Conservation (phyloP, 2,888 invertebrate species). For the Nesidiocoris tenuis region DNA sequence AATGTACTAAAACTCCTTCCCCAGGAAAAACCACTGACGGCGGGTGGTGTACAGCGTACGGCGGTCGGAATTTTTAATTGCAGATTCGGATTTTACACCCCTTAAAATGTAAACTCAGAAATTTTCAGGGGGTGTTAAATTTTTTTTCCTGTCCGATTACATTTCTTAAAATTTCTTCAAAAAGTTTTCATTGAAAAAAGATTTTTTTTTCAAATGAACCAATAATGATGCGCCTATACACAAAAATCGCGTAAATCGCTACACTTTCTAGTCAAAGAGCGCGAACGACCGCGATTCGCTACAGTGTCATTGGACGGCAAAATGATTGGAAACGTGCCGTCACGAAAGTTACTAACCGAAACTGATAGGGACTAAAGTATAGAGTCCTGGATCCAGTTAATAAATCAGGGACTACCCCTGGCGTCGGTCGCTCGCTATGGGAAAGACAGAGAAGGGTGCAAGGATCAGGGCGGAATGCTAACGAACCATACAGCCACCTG, state of each 20-base stretch:
- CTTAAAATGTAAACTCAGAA: background rate
- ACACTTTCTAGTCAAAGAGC: too few species aligned
- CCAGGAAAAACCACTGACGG: background rate
- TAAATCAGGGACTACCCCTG: slow-evolving; percentile 32
- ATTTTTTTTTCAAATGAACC: background rate
- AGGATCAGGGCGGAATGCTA: slow-evolving; percentile 27
- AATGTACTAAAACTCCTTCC: background rate
- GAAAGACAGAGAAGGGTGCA: background rate
- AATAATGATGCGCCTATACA: background rate
- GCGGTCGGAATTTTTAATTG: background rate
- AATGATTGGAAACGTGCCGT: background rate
- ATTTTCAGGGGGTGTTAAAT: background rate
- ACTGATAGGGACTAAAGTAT: slow-evolving; percentile 9
- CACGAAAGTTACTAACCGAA: background rate
- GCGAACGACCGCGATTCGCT: too few species aligned
- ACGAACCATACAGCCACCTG: slow-evolving; percentile 41
- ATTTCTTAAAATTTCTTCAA: too few species aligned
- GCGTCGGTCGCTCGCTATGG: slow-evolving; percentile 8
- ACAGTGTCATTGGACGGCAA: too few species aligned
- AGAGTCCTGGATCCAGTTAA: slow-evolving; percentile 24
- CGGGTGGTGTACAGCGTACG: background rate
- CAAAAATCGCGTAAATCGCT: too few species aligned
- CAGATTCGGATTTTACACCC: background rate
- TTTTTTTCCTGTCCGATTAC: background rate
- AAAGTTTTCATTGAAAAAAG: too few species aligned